These are phyloP conservation scores for Strix aluco DNA, from an alignment of 2,113 vertebrate genomes.

Conservation along the genomic window DNA sequence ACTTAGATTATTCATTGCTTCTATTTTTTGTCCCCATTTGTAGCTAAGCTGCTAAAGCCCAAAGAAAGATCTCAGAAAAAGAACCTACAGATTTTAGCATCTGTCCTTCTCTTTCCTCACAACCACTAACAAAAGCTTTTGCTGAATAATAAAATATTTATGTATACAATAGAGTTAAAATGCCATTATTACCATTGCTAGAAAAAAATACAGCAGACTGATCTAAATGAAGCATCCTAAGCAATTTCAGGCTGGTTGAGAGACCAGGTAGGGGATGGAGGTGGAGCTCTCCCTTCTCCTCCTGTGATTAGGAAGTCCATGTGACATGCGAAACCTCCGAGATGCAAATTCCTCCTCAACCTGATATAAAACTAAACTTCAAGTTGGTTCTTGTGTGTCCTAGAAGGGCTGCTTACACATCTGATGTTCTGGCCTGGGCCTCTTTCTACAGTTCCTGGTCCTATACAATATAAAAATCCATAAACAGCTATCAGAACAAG, in stretches of 20 bases:
- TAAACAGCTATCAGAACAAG: background rate
- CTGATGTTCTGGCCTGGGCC: background rate
- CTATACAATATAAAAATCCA: background rate
- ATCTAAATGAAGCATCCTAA: background rate
- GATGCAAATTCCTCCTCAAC: background rate
- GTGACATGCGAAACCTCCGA: background rate
- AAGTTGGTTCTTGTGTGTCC: background rate
- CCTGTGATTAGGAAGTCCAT: background rate
- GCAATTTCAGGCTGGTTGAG: background rate
- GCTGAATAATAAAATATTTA: background rate
- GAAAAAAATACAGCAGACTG: background rate
- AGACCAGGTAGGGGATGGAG: background rate
- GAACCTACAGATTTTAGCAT: background rate
- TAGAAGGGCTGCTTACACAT: background rate
- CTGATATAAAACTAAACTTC: background rate
- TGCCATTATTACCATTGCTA: background rate
- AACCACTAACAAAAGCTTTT: background rate
- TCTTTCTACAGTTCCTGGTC: background rate
- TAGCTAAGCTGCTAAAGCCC: background rate
- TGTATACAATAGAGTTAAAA: background rate
- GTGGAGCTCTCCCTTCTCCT: background rate
- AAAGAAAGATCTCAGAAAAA: background rate
- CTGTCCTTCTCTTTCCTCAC: background rate
- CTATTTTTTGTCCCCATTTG: background rate
- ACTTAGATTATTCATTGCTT: background rate